These are phyloP conservation scores for Lepidotrigona ventralis DNA, from an alignment of 1,140 invertebrate genomes.

Conservation along the genomic window DNA sequence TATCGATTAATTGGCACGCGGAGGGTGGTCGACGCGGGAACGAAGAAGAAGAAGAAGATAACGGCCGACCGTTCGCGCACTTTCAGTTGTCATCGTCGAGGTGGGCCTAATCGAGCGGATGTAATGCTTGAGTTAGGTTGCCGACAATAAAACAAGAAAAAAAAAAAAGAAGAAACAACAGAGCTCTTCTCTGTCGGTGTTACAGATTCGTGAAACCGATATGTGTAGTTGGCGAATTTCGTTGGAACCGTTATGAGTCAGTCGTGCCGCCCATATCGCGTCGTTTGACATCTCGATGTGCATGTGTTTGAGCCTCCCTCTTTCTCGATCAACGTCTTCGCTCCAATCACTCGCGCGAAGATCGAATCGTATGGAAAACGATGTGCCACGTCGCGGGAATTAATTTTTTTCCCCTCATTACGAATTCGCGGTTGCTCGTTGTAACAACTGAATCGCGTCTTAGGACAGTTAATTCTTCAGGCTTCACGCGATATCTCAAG, in stretches of 20 bases:
- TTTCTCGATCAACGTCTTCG: background rate
- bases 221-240: slow-evolving; percentile 19
- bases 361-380: slow-evolving; percentile 5
- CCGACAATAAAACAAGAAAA: slow-evolving; percentile 17
- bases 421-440: background rate
- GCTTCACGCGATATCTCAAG: background rate
- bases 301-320: background rate
- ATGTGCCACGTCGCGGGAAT: slow-evolving; percentile 33
- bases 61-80: background rate
- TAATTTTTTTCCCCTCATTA: slow-evolving; percentile 3
- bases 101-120: slow-evolving; percentile 25
- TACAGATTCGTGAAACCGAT: slow-evolving; percentile 17
- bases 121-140: slow-evolving; percentile 11
- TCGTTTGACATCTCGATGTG: slow-evolving; percentile 4
- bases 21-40: slow-evolving; percentile 9
- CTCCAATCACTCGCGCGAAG: background rate
- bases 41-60: slow-evolving; percentile 3
- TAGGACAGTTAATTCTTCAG: no score
- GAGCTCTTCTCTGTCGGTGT: background rate
- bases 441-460: background rate
- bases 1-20: slow-evolving; percentile 16
- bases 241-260: slow-evolving; percentile 26
- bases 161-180: no score
- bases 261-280: background rate
- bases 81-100: slow-evolving; percentile 6